A percentile compares a stretch with the other conserved stretches of the same genome.
phyloP scores from a whole-genome alignment of 2,888 invertebrate species.

The Synergus japonicus region DNA sequence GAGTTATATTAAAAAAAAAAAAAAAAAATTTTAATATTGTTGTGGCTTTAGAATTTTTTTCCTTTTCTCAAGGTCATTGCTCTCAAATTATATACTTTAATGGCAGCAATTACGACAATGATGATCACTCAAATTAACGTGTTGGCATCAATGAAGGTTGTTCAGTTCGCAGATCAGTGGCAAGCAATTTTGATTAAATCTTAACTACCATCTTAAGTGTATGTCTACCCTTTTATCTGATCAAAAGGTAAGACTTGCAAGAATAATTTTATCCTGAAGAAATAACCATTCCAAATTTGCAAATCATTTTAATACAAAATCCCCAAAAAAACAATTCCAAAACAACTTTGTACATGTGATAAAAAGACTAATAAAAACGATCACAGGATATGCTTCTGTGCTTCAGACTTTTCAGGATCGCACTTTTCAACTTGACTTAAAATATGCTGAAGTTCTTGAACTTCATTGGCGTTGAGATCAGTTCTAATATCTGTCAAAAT shows the following conservation, averaged over 20 bases:
- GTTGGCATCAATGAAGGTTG: background rate
- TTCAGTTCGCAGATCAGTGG: background rate
- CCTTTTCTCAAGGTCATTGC: background rate
- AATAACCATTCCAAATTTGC: background rate
- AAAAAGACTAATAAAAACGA: background rate
- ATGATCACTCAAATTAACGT: background rate
- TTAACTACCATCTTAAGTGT: background rate
- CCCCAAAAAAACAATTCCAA: background rate
- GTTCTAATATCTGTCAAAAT: slow-evolving; percentile 58
- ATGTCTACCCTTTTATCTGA: no score
- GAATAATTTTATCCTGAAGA: background rate
- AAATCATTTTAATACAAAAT: background rate
- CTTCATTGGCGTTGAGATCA: slow-evolving; percentile 57
- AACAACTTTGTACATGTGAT: background rate
- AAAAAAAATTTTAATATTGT: no score
- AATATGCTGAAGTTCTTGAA: slow-evolving; percentile 58
- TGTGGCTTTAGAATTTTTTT: background rate
- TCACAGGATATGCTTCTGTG: background rate
- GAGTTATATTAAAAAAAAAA: background rate
- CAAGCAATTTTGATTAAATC: background rate
- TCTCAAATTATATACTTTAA: slow-evolving; percentile 1
- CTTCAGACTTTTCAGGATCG: background rate
- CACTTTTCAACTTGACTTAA: slow-evolving; percentile 48
- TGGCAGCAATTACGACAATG: background rate
- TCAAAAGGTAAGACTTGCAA: background rate